Evolutionary conservation across 2,797 vertebrate genomes (phyloP).

Genomic region (Coregonus sp.): DNA sequence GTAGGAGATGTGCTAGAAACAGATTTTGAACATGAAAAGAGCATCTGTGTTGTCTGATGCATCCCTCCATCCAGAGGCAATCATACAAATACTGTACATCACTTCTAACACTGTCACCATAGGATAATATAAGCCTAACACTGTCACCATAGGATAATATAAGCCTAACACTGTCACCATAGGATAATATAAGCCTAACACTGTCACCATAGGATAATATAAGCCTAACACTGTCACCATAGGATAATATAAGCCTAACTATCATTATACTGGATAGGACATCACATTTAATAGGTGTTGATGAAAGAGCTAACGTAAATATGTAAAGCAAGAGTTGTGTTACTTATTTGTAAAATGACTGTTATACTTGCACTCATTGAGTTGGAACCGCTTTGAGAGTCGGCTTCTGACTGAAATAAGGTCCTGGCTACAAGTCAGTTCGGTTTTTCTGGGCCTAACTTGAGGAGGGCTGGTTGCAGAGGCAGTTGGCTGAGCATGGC

Average conservation of each 20-base stretch:
- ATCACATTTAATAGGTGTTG: background rate
- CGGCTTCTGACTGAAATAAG: conserved; percentile 39
- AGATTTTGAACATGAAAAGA: conserved; percentile 78
- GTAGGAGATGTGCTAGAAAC: conserved; percentile 66
- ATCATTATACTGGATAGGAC: conserved; percentile 13
- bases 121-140: conserved; percentile 18
- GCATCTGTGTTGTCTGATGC: conserved; percentile 72
- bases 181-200: conserved; percentile 18
- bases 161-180: conserved; percentile 7
- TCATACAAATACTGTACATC: conserved; percentile 40
- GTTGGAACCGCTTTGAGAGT: conserved; percentile 32
- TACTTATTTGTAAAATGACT: conserved; percentile 23
- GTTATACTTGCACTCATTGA: conserved; percentile 36
- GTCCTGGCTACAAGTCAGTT: conserved; percentile 25
- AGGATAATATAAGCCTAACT: conserved; percentile 18
- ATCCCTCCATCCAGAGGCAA: conserved; percentile 62
- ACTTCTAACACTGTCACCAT: conserved; percentile 29
- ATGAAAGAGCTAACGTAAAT: too few relatives aligned
- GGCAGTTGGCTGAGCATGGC: conserved; percentile 68
- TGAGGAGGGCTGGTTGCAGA: conserved; percentile 56
- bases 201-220: conserved; percentile 10
- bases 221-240: conserved; percentile 7
- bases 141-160: conserved; percentile 10
- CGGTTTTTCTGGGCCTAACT: conserved; percentile 49
- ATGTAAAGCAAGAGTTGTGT: background rate